Evolutionary conservation across 2,888 invertebrate genomes (phyloP).

Genomic region (Panzeria rudis): DNA sequence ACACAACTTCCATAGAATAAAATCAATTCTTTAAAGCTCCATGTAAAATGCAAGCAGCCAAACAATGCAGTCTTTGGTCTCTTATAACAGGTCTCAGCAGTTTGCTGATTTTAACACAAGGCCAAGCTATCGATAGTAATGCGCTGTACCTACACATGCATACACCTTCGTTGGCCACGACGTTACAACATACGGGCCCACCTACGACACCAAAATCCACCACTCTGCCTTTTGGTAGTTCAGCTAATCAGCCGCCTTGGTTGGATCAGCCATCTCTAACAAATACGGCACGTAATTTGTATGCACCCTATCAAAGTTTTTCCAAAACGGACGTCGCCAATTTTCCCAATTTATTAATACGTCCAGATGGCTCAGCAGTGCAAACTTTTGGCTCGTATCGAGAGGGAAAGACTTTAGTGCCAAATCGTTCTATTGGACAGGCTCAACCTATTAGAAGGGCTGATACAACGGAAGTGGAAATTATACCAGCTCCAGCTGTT

Average conservation of each 20-base stretch:
- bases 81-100: conserved; percentile 78
- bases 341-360: conserved; percentile 79
- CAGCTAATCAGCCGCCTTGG: conserved; percentile 77
- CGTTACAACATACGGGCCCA: conserved; percentile 51
- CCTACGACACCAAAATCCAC: conserved; percentile 66
- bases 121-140: conserved; percentile 76
- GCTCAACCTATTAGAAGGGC: conserved; percentile 78
- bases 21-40: conserved; percentile 74
- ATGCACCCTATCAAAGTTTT: conserved; percentile 82
- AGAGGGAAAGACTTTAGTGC: conserved; percentile 71
- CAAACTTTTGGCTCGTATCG: conserved; percentile 82
- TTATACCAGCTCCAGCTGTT: conserved; percentile 78
- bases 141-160: conserved; percentile 64
- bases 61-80: conserved; percentile 79
- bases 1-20: background rate
- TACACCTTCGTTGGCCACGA: conserved; percentile 45
- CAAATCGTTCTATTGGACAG: conserved; percentile 24
- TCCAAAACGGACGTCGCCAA: conserved; percentile 81
- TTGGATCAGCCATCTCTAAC: conserved; percentile 70
- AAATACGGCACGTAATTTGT: conserved; percentile 81
- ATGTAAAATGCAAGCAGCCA: conserved; percentile 84
- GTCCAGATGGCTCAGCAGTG: conserved; percentile 80
- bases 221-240: conserved; percentile 73
- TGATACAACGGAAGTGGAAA: conserved; percentile 76
- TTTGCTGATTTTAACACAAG: conserved; percentile 70